Evolutionary conservation across 2,113 vertebrate species (phyloP).

Genomic region (Prionailurus viverrinus): DNA sequence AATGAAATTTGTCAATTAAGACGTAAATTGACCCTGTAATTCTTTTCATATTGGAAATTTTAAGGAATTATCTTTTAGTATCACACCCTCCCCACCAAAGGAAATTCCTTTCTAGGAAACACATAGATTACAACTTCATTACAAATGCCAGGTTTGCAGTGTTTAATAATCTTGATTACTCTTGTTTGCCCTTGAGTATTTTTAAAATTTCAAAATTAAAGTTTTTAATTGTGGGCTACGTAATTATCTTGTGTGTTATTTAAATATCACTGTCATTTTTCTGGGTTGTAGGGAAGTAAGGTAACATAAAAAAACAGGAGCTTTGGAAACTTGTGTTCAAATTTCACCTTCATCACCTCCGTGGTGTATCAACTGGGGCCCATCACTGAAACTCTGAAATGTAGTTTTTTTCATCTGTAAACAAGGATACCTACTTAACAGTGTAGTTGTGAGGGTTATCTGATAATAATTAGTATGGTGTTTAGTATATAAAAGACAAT

Average conservation of each 20-base stretch:
- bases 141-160: conserved; percentile 22
- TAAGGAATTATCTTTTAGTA: background rate
- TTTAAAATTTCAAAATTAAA: conserved; percentile 26
- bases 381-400: background rate
- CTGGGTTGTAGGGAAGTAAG: background rate
- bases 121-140: background rate
- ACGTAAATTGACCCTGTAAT: conserved; percentile 9
- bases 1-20: background rate
- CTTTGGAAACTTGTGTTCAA: background rate
- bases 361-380: background rate
- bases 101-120: conserved; percentile 9
- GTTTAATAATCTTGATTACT: background rate
- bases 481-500: background rate
- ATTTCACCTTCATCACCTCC: background rate
- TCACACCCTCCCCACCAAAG: background rate
- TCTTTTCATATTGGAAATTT: background rate
- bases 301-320: background rate
- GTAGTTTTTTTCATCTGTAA: background rate
- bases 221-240: background rate
- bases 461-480: background rate
- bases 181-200: background rate
- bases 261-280: conserved; percentile 1
- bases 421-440: background rate
- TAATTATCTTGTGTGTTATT: background rate
- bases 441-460: background rate